Percentiles rank a stretch among this genome's conserved stretches.
phyloP scores from a whole-genome alignment of 2,888 invertebrate genomes.

The Sinelater perroti region DNA sequence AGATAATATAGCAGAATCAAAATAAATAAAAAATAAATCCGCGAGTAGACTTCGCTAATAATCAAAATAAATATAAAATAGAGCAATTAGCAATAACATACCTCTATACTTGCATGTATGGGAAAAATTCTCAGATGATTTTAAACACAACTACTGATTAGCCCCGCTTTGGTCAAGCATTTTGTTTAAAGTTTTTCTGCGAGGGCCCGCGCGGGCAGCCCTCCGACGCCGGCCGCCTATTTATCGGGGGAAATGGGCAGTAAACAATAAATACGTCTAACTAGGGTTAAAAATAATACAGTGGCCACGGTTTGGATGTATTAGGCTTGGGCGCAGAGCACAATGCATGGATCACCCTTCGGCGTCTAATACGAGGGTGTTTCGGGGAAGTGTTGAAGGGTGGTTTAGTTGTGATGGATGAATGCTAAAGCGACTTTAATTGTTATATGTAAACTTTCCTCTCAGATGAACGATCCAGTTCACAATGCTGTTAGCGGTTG shows the following conservation, averaged over 20 bases:
- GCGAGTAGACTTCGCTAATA: no score
- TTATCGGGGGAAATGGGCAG: constrained; percentile 48
- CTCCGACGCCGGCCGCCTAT: constrained; percentile 41
- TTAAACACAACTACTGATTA: no score
- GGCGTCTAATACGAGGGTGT: constrained; percentile 42
- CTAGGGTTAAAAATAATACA: constrained; percentile 51
- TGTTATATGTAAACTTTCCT: constrained; percentile 47
- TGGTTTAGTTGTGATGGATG: constrained; percentile 49
- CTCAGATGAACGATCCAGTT: constrained; percentile 33
- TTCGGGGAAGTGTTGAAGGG: constrained; percentile 40
- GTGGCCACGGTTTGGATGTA: constrained; percentile 50
- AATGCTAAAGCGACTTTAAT: constrained; percentile 50
- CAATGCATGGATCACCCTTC: constrained; percentile 45
- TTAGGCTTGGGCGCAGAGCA: constrained; percentile 48
- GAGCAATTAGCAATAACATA: no score
- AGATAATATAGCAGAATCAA: no score
- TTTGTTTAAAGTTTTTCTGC: no score
- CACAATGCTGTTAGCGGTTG: constrained; percentile 31
- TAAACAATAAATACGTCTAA: constrained; percentile 49
- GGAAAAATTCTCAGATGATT: no score
- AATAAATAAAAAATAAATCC: no score
- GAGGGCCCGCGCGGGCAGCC: no score
- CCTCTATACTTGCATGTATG: no score
- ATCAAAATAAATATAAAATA: no score
- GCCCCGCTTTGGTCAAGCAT: no score